Evolutionary conservation across 2,113 vertebrate species (phyloP), one percentile per base, ranked within the genome.

Genomic region (Psammodynastes pulverulentus): DNA sequence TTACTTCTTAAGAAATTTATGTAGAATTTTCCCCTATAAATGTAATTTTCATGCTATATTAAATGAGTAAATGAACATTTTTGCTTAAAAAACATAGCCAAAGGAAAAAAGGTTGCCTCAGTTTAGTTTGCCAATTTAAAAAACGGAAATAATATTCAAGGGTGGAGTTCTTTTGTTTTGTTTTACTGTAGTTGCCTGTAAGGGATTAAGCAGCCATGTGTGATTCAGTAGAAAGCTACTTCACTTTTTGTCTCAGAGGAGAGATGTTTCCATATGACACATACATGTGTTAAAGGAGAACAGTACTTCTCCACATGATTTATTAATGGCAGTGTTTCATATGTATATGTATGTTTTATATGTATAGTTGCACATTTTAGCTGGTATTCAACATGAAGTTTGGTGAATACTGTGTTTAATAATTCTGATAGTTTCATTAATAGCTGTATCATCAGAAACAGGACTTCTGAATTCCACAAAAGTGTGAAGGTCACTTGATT

Each of bases 211-310:
- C 88, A 86, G 72, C 91, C 94, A 91, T 92, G 52, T 90, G 26
- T 85, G 89, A 49, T 89, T 90, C 23, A 0, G 0, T 88, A 91
- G 91, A 93, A 94, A 95, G 94, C 92, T 51, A 0, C 26, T 84
- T 88, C 52, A 93, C 91, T 91, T 54, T 48, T n/a, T 17, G 85
- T 92, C 34, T 17, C 0, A 0, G 13, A 3, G 92, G 90, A 94
- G 93, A 92, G 48, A 90, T 56, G 79, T 48, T 92, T 96, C 89
- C 93, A 94, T 72, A 93, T 95, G 95, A 52, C 90, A 0, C 56
- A 62, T 15, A 1, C 2, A 17, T 12, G 39, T 88, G 90, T 95
- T 92, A 34, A 53, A 95, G 93, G 49, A 89, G 88, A 89, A 90
- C 0, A 10, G 48, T 89, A 86, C 0, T 87, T 21, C 10, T 8